phyloP scores from a whole-genome alignment of 2,797 vertebrate species.

The Lerista edwardsae region DNA sequence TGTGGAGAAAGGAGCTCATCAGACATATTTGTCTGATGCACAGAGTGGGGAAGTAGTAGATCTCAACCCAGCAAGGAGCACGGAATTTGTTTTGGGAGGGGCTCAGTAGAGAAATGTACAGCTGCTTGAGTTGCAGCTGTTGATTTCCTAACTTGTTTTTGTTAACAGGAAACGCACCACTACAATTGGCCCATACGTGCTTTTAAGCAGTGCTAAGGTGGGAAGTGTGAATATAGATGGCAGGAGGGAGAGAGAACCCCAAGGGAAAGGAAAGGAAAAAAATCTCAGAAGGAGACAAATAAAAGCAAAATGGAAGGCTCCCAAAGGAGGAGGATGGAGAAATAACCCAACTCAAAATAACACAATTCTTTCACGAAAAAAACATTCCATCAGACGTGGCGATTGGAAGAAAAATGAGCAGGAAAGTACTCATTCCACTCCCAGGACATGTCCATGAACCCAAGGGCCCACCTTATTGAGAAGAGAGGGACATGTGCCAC shows the following conservation, averaged over 20 bases:
- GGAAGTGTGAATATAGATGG: not conserved
- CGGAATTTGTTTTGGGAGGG: not conserved
- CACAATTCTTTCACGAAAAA: not conserved
- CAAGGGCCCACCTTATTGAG: not conserved
- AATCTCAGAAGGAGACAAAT: not conserved
- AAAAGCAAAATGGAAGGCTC: not conserved
- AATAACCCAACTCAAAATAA: not conserved
- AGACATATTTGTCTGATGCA: not conserved
- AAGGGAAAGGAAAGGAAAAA: not conserved
- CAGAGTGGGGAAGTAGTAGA: not conserved
- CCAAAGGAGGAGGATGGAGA: not conserved
- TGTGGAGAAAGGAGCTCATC: not conserved
- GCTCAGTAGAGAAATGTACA: not conserved
- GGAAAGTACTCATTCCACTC: too few species aligned
- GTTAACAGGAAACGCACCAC: not conserved
- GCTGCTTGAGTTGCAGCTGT: not conserved
- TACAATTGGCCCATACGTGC: not conserved
- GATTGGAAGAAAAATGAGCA: not conserved
- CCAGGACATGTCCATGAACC: too few species aligned
- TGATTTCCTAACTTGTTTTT: not conserved
- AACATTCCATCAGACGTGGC: not conserved
- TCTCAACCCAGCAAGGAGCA: too few species aligned
- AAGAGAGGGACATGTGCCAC: not conserved
- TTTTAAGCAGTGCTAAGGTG: not conserved
- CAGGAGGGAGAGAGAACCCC: too few species aligned